Percentiles rank a stretch among this genome's conserved stretches.
phyloP scores from a whole-genome alignment of 2,888 invertebrate species.

The Temnothorax unifasciatus region DNA sequence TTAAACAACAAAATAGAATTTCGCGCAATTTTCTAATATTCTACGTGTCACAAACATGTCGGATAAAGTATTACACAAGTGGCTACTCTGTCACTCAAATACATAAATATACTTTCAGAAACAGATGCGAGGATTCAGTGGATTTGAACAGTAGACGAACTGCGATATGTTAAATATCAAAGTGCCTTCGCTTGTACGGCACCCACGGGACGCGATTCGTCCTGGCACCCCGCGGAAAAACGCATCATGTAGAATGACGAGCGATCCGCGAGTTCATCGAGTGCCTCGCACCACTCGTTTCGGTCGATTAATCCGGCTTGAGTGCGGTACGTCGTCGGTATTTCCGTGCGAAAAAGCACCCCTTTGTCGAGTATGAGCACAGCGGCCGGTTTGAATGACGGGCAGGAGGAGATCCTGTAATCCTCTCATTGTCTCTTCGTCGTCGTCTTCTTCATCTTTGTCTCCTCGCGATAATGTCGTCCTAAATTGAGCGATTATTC shows the following conservation, averaged over 20 bases:
- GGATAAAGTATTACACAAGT: conserved; percentile 9
- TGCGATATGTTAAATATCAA: conserved; percentile 28
- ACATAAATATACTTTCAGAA: conserved; percentile 14
- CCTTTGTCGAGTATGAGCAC: conserved; percentile 64
- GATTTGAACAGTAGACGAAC: background rate
- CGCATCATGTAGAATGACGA: conserved; percentile 64
- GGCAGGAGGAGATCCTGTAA: conserved; percentile 67
- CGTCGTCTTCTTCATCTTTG: conserved; percentile 62
- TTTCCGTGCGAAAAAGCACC: conserved; percentile 76
- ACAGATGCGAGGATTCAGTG: background rate
- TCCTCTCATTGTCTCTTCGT: conserved; percentile 74
- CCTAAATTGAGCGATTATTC: conserved; percentile 17
- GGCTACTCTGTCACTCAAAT: background rate
- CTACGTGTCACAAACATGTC: background rate
- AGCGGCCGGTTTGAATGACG: conserved; percentile 58
- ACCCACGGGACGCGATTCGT: background rate
- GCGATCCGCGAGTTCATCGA: conserved; percentile 65
- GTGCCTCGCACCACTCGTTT: conserved; percentile 67
- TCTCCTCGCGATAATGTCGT: conserved; percentile 30
- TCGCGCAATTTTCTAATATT: background rate
- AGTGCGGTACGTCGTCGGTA: conserved; percentile 70
- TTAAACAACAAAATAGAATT: background rate
- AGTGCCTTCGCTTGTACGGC: conserved; percentile 21
- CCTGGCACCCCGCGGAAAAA: conserved; percentile 45
- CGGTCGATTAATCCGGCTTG: conserved; percentile 75